Base-by-base conservation (phyloP, 2,888 invertebrate species). In the Yponomeuta malinellus region DNA sequence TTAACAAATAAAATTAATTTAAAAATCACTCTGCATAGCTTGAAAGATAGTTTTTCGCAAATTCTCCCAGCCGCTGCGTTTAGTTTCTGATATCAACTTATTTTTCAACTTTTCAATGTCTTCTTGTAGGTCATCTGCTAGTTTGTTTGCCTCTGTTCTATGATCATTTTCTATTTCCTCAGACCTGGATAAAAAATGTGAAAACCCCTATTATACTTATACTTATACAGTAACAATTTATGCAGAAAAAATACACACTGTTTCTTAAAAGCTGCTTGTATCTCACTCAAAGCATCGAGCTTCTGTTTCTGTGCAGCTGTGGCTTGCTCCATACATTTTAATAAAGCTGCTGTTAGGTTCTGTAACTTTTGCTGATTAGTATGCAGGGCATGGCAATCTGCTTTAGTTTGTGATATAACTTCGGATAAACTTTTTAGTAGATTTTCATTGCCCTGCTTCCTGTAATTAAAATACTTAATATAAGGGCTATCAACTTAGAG, bases 281-380 rank as follows among this genome's bases (percentile, higher is more conserved):
- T 82, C 71, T 88, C 89, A 75, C 83, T 83, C 12, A 91, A 74
- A 15, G 79, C 76, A 72, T 84, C 83, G 2, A 90, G 74, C 74
- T 85, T 88, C 73, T 87, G 85, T 74, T 87, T 86, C 71, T 85
- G 84, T 31, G 88, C 86, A 72, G 76, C 75, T 8, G 82, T 82
- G 33, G 86, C 79, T 74, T 91, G 90, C 72, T 88, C 85, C 73
- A 88, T 82, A 73, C 86, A 88, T 74, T 90, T 89, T 66, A 88
- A 78, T 63, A 86, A 79, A 33, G 84, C 80, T 52, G 79, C 79
- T 23, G 85, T 82, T 10, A 89, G 76, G 72, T 88, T 86, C 75
- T 89, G 86, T 52, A 90, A 73, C 73, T 87, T 89, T 75, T 88
- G 84, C 74, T 89, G 86, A 81, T 90, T 90, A 59, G 88, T 87